A percentile compares a stretch with the other conserved stretches of the same genome.
These are phyloP conservation scores for Scelioninae gen. 1 DNA, from an alignment of 2,888 invertebrate genomes.

Conservation along the genomic window DNA sequence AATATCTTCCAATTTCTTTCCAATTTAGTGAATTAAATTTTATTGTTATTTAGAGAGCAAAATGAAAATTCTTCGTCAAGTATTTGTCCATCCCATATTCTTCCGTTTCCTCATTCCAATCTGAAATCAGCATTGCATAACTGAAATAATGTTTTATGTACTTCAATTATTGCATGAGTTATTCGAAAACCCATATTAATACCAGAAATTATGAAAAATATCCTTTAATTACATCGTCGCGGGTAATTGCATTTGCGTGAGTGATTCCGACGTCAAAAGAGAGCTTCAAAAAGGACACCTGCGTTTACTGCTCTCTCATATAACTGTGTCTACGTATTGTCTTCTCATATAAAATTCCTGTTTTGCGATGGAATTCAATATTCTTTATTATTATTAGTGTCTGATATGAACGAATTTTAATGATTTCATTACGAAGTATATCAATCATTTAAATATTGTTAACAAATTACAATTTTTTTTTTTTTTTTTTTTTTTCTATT, in stretches of 20 bases:
- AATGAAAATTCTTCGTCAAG: background rate
- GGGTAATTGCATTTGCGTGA: slow-evolving; percentile 18
- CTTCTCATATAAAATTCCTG: background rate
- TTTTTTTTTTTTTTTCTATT: too few relatives aligned
- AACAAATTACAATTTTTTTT: too few relatives aligned
- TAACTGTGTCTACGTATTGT: background rate
- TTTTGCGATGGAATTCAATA: too few relatives aligned
- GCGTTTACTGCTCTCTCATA: background rate
- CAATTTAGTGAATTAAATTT: background rate
- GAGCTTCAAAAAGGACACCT: slow-evolving; percentile 1
- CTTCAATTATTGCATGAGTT: background rate
- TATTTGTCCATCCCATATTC: background rate
- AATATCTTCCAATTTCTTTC: background rate
- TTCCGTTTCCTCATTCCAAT: slow-evolving; percentile 1
- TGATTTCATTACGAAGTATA: too few relatives aligned
- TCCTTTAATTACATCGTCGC: slow-evolving; percentile 9
- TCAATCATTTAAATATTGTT: too few relatives aligned
- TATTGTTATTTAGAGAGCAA: background rate
- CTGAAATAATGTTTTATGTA: background rate
- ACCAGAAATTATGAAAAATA: slow-evolving; percentile 11
- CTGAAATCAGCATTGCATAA: background rate
- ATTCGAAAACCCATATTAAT: background rate
- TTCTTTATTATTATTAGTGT: too few relatives aligned
- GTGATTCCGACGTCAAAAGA: background rate
- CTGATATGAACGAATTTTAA: too few relatives aligned